Evolutionary conservation across 2,888 invertebrate species (phyloP).

Genomic region (Luffia ferchaultella): DNA sequence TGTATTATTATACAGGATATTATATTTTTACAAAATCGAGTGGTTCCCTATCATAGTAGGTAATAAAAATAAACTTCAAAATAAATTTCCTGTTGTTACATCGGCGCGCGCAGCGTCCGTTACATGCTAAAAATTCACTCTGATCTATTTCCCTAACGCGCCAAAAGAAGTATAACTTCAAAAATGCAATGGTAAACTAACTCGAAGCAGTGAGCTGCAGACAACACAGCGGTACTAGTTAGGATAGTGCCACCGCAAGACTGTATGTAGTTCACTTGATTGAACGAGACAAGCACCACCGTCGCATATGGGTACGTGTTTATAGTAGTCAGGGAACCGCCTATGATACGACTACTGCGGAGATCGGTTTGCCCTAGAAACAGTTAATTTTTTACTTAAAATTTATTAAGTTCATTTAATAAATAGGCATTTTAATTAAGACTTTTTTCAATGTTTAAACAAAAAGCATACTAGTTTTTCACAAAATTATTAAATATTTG

Average conservation of each 20-base stretch:
- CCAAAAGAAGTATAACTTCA: no score
- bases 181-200: background rate
- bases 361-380: background rate
- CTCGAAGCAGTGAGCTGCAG: constrained; percentile 1
- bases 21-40: no score
- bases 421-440: background rate
- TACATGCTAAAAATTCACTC: no score
- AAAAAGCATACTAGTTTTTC: background rate
- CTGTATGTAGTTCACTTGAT: background rate
- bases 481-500: background rate
- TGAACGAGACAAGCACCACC: background rate
- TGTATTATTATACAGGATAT: no score
- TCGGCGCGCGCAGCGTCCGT: no score
- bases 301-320: background rate
- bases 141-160: no score
- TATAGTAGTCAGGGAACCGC: background rate
- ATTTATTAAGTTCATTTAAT: background rate
- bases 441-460: background rate
- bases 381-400: background rate
- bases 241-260: background rate
- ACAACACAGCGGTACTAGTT: background rate
- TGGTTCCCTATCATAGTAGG: background rate
- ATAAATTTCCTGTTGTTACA: background rate
- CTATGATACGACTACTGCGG: background rate
- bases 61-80: background rate